These are phyloP conservation scores for Clinocottus analis DNA, from an alignment of 2,113 vertebrate genomes.

Conservation along the genomic window DNA sequence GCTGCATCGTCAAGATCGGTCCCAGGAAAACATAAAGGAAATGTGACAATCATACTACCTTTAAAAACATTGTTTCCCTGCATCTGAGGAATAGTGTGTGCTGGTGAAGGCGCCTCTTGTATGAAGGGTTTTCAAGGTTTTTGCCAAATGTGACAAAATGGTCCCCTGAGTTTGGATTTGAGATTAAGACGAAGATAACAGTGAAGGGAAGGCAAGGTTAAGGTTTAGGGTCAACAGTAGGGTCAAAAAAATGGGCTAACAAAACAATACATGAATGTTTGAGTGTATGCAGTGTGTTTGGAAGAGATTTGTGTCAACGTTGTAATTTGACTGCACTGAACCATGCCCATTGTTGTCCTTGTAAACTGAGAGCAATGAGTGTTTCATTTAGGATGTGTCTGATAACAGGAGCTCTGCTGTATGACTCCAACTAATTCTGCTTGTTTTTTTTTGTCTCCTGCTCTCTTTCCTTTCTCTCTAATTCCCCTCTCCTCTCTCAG, in stretches of 20 bases:
- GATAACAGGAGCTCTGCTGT: slow-evolving; percentile 56
- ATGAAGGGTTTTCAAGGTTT: slow-evolving; percentile 25
- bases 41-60: slow-evolving; percentile 29
- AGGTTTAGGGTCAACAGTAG: slow-evolving; percentile 20
- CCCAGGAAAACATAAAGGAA: slow-evolving; percentile 48
- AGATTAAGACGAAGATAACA: slow-evolving; percentile 15
- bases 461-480: slow-evolving; percentile 9
- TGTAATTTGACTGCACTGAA: slow-evolving; percentile 65
- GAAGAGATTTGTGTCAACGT: slow-evolving; percentile 43
- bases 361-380: slow-evolving; percentile 69
- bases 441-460: slow-evolving; percentile 22
- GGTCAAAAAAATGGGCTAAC: slow-evolving; percentile 6
- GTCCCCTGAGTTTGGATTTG: slow-evolving; percentile 18
- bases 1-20: slow-evolving; percentile 31
- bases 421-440: slow-evolving; percentile 65
- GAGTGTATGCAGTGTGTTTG: slow-evolving; percentile 14
- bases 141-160: background rate
- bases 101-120: background rate
- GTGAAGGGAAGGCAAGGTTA: slow-evolving; percentile 1
- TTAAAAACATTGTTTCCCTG: background rate
- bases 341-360: slow-evolving; percentile 68
- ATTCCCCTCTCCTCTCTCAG: slow-evolving; percentile 65
- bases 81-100: background rate
- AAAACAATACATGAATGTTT: slow-evolving; percentile 9
- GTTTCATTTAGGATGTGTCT: slow-evolving; percentile 62